Evolutionary conservation across 2,113 vertebrate species (phyloP).

Genomic region (Spermophilus dauricus): DNA sequence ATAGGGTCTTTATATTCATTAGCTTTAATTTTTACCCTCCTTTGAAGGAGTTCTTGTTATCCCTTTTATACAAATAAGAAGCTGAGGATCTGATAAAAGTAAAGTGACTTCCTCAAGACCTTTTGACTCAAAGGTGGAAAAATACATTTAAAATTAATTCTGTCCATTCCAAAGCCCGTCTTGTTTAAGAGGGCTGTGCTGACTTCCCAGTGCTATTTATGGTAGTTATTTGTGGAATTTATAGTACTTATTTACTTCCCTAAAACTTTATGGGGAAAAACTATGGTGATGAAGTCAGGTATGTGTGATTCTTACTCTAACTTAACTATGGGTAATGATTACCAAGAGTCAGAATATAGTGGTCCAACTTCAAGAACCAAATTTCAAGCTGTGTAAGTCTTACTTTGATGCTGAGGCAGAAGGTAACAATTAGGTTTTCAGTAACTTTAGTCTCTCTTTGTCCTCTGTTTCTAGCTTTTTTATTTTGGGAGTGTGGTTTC

Average conservation of each 20-base stretch:
- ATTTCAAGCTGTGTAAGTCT: neutral
- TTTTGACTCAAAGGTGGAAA: neutral
- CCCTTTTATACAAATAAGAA: slow-evolving; percentile 28
- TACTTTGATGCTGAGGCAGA: neutral
- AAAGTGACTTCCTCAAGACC: neutral
- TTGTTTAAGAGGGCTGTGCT: neutral
- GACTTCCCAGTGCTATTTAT: neutral
- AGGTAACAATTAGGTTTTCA: neutral
- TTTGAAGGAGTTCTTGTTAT: neutral
- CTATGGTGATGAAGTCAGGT: neutral
- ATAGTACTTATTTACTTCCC: neutral
- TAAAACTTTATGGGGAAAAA: neutral
- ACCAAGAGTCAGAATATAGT: neutral
- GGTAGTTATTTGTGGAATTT: neutral
- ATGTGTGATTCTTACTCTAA: neutral
- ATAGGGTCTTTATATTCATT: neutral
- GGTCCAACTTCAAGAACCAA: neutral
- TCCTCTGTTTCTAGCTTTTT: neutral
- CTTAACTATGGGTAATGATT: neutral
- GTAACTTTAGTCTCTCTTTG: neutral
- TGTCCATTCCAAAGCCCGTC: neutral
- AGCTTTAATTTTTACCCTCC: neutral
- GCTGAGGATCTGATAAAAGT: neutral
- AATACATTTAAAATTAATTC: neutral
- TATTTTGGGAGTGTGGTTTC: neutral